Percentiles rank a stretch among this genome's conserved stretches.
Conservation (phyloP, 2,113 vertebrate genomes). For the Amphilophus citrinellus region DNA sequence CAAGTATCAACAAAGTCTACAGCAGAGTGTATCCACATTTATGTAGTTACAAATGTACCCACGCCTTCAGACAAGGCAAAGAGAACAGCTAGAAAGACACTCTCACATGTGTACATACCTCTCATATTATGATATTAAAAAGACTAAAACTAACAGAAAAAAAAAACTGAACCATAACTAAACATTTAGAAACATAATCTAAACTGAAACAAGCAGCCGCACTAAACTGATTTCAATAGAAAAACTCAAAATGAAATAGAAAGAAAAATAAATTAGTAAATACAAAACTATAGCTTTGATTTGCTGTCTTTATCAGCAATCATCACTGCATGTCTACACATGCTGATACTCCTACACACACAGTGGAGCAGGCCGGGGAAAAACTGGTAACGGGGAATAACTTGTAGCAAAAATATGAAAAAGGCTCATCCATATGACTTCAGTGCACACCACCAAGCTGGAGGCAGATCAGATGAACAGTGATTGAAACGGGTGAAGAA, state of each 20-base stretch:
- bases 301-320: too few species aligned
- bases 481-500: neutral
- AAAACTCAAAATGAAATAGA: neutral
- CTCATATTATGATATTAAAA: too few species aligned
- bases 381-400: neutral
- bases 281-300: neutral
- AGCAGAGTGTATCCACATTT: neutral
- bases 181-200: too few species aligned
- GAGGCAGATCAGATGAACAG: neutral
- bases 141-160: too few species aligned
- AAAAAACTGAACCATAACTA: too few species aligned
- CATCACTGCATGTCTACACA: neutral
- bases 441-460: neutral
- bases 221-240: neutral
- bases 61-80: neutral
- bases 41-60: neutral
- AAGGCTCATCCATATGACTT: neutral
- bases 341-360: neutral
- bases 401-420: neutral
- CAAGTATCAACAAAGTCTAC: neutral
- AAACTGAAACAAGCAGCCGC: neutral
- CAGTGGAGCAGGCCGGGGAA: neutral
- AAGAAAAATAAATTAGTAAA: neutral
- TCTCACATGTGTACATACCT: too few species aligned
- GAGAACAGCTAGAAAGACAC: neutral